These are phyloP conservation scores for Orthonyx spaldingii DNA, from an alignment of 2,113 vertebrate genomes.

Conservation along the genomic window DNA sequence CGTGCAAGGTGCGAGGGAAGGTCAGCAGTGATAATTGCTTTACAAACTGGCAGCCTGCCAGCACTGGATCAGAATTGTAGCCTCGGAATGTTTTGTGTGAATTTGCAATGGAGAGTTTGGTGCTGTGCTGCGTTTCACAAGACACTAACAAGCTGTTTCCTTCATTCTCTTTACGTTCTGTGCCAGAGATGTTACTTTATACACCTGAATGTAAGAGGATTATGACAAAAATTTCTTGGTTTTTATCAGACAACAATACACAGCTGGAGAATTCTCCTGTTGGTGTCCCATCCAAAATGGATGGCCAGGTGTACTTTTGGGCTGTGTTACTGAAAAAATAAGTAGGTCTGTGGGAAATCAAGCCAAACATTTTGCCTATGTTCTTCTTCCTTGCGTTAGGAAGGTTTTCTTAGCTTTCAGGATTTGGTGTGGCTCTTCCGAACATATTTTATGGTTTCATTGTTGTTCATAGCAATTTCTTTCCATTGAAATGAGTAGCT, in stretches of 20 bases:
- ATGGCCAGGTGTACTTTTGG: background rate
- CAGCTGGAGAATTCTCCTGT: background rate
- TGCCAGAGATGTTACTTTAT: background rate
- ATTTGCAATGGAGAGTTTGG: background rate
- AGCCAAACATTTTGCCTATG: background rate
- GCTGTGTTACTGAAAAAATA: background rate
- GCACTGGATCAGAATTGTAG: background rate
- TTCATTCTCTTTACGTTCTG: background rate
- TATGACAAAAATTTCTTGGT: background rate
- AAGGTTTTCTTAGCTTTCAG: background rate
- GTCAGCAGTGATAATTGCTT: background rate
- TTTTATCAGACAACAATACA: background rate
- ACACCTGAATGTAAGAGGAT: background rate
- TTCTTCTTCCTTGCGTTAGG: background rate
- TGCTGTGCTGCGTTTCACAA: background rate
- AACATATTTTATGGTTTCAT: background rate
- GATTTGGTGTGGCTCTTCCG: background rate
- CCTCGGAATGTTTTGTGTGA: background rate
- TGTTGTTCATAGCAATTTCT: background rate
- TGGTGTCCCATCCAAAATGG: background rate
- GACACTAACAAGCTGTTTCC: background rate
- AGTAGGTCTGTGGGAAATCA: background rate
- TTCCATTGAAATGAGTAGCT: constrained; percentile 2
- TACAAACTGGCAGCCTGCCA: background rate
- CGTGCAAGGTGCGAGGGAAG: background rate